phyloP scores from a whole-genome alignment of 2,797 vertebrate genomes.

The Leptatherina wallacei region DNA sequence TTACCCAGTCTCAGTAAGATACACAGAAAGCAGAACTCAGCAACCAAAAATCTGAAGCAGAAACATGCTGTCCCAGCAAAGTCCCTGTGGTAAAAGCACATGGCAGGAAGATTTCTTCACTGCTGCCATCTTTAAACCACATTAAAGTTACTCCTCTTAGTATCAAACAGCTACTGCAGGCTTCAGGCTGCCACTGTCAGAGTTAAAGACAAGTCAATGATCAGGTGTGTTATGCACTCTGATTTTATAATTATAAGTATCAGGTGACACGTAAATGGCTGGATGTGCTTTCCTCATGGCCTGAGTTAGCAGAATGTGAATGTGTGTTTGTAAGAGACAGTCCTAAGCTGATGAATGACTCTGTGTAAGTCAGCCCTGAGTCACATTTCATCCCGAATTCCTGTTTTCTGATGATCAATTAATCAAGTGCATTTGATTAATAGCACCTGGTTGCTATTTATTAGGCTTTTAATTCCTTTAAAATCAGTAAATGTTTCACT shows the following conservation, averaged over 20 bases:
- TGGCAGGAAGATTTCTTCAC: conserved; percentile 28
- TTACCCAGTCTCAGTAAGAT: conserved; percentile 57
- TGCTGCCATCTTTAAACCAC: conserved; percentile 67
- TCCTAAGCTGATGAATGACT: conserved; percentile 61
- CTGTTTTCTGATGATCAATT: background rate
- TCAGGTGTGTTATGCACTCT: conserved; percentile 16
- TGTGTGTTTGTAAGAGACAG: conserved; percentile 21
- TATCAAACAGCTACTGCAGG: conserved; percentile 28
- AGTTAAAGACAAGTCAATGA: background rate
- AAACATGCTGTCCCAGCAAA: conserved; percentile 77
- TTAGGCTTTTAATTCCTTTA: too few species aligned
- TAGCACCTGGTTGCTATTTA: too few species aligned
- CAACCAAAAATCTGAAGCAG: conserved; percentile 41
- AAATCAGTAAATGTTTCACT: too few species aligned
- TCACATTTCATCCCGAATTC: conserved; percentile 70
- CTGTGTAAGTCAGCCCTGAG: conserved; percentile 64
- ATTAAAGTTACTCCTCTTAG: conserved; percentile 57
- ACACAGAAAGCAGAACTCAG: conserved; percentile 53
- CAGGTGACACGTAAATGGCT: background rate
- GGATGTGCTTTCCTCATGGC: background rate
- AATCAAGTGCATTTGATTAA: too few species aligned
- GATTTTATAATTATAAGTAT: background rate
- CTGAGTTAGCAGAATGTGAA: conserved; percentile 7
- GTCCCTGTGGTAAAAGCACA: conserved; percentile 60
- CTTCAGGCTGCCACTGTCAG: background rate